Evolutionary conservation across 2,113 vertebrate genomes (phyloP), one percentile per base, ranked within the genome.

Genomic region (Entelurus aequoreus): DNA sequence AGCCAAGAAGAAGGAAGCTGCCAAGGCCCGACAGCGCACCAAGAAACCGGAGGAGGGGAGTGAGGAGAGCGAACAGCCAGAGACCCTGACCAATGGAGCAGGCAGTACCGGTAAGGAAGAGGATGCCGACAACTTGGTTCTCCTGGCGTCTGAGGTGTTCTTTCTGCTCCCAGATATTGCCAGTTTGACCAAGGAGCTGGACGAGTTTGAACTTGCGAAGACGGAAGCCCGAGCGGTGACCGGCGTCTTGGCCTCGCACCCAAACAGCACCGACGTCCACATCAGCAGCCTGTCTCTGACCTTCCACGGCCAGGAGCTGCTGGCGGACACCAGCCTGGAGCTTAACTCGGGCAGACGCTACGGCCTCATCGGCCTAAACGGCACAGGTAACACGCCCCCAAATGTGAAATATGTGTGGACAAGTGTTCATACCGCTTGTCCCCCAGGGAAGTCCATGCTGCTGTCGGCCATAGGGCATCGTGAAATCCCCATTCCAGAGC

Each of bases 181-280:
- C 37, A 78, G 81, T 62, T 85, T 96, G 63, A 91, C 92, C 1
- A 91, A 93, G 76, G 93, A 98, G 60, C 75, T 99, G 50, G 96
- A 99, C 73, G 95, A 98, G 78, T 98, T 97, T 70, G 95, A 99
- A 67, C 83, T 99, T 67, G 91, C 87, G 65, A 99, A 98, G 81
- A 94, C 93, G 0, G 95, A 94, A 16, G 95, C 95, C 0, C 92
- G 97, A 2, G 96, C 96, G 0, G 95, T 98, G 75, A 98, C 97
- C 0, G 96, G 96, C 0, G 95, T 97, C 28, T 86, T 99, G 48
- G 93, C 95, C 1, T 99, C 97, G 3, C 97, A 99, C 66, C 97
- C 96, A 54, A 99, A 99, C 86, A 98, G 96, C 77, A 99, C 96
- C 0, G 97, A 99, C 0, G 96, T 98, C 70, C 97, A 99, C 86